Evolutionary conservation across 2,888 invertebrate species (phyloP).

Genomic region (Isotomurus palustris): DNA sequence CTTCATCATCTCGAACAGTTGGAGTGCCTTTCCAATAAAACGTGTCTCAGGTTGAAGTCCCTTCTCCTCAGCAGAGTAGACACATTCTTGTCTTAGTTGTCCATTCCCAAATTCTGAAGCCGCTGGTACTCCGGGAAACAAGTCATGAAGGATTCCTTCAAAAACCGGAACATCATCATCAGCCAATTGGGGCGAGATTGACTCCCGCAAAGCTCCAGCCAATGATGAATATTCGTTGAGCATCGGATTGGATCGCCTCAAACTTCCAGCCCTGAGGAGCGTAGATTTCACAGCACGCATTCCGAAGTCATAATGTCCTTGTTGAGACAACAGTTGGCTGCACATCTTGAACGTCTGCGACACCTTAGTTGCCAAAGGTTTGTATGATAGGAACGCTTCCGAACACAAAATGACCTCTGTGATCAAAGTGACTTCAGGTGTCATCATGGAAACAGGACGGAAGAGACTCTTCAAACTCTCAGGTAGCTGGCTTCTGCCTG

Average conservation of each 20-base stretch:
- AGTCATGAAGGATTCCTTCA: constrained; percentile 79
- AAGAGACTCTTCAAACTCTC: constrained; percentile 84
- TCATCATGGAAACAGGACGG: constrained; percentile 86
- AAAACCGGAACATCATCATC: constrained; percentile 78
- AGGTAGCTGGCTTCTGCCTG: constrained; percentile 70
- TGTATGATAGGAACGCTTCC: constrained; percentile 86
- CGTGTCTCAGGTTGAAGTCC: constrained; percentile 64
- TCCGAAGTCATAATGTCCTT: constrained; percentile 88
- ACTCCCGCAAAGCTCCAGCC: constrained; percentile 79
- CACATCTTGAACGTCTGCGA: constrained; percentile 88
- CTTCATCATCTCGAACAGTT: constrained; percentile 83
- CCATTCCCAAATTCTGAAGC: constrained; percentile 79
- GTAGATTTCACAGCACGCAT: constrained; percentile 92
- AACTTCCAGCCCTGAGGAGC: constrained; percentile 83
- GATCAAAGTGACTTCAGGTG: constrained; percentile 81
- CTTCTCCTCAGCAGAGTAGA: constrained; percentile 52
- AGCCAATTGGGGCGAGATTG: constrained; percentile 84
- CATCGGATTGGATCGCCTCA: constrained; percentile 79
- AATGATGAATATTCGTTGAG: constrained; percentile 77
- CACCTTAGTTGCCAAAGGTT: constrained; percentile 82
- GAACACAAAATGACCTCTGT: constrained; percentile 91
- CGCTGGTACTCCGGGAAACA: constrained; percentile 77
- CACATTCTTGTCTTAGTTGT: constrained; percentile 61
- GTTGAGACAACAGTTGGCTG: constrained; percentile 84
- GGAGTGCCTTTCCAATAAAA: constrained; percentile 71